A percentile compares a stretch with the other conserved stretches of the same genome.
These are phyloP conservation scores for Agrilus biguttatus DNA, from an alignment of 2,888 invertebrate species.

Conservation along the genomic window DNA sequence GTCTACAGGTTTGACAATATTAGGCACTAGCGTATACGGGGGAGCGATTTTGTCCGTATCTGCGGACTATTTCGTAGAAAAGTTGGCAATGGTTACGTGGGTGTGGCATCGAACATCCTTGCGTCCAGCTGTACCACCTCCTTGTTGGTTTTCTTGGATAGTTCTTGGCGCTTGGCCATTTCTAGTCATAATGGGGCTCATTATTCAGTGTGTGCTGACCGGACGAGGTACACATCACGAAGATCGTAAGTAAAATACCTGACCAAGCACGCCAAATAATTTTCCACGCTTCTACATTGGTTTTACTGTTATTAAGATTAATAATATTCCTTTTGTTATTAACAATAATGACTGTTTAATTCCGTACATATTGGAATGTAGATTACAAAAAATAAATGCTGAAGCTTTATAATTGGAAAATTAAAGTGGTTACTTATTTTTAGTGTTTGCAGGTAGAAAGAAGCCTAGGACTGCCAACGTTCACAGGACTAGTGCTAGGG, in stretches of 20 bases:
- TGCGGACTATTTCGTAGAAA: constrained; percentile 62
- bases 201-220: constrained; percentile 55
- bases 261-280: no score
- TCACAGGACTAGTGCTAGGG: constrained; percentile 45
- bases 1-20: constrained; percentile 47
- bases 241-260: constrained; percentile 34
- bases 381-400: no score
- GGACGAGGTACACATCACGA: constrained; percentile 50
- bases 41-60: constrained; percentile 55
- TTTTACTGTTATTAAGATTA: no score
- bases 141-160: constrained; percentile 62
- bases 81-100: constrained; percentile 55
- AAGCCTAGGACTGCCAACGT: constrained; percentile 28
- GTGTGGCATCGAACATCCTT: constrained; percentile 52
- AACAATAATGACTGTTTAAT: no score
- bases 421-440: constrained; percentile 6
- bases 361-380: no score
- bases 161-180: constrained; percentile 61
- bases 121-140: constrained; percentile 38
- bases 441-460: constrained; percentile 32
- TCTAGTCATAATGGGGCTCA: constrained; percentile 48
- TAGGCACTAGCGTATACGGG: constrained; percentile 64
- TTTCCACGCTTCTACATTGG: no score
- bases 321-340: no score
- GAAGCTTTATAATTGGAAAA: no score